Conservation (phyloP, 2,797 vertebrate genomes). For the Enteromius trimaculatus region DNA sequence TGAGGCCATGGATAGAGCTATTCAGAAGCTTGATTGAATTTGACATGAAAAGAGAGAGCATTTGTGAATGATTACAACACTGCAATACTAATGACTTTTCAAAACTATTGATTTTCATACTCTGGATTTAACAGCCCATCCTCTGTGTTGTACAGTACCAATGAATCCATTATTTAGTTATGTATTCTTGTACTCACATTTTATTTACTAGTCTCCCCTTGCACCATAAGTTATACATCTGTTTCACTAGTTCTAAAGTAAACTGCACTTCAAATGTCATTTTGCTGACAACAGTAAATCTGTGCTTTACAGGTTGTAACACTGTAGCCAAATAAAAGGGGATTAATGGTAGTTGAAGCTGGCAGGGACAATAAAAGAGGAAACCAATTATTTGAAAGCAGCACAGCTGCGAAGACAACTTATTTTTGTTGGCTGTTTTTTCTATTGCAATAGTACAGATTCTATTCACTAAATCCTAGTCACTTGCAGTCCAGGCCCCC, state of each 20-base stretch:
- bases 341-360: conserved; percentile 67
- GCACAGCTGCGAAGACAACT: conserved; percentile 23
- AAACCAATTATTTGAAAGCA: conserved; percentile 48
- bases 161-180: background rate
- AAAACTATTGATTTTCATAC: conserved; percentile 36
- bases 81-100: conserved; percentile 44
- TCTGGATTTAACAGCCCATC: conserved; percentile 11
- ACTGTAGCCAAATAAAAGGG: conserved; percentile 76
- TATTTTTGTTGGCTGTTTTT: conserved; percentile 44
- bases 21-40: conserved; percentile 78
- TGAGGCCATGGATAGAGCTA: conserved; percentile 68
- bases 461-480: background rate
- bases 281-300: conserved; percentile 76
- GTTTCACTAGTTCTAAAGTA: conserved; percentile 36
- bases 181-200: conserved; percentile 14
- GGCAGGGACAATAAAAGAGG: conserved; percentile 50
- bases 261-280: conserved; percentile 37
- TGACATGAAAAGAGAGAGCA: conserved; percentile 73
- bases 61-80: conserved; percentile 68
- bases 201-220: conserved; percentile 26
- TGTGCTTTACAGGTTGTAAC: conserved; percentile 78
- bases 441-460: background rate
- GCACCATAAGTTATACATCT: conserved; percentile 26
- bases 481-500: background rate
- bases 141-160: background rate